phyloP scores from a whole-genome alignment of 2,888 invertebrate species.

The Drosophila pegasa region DNA sequence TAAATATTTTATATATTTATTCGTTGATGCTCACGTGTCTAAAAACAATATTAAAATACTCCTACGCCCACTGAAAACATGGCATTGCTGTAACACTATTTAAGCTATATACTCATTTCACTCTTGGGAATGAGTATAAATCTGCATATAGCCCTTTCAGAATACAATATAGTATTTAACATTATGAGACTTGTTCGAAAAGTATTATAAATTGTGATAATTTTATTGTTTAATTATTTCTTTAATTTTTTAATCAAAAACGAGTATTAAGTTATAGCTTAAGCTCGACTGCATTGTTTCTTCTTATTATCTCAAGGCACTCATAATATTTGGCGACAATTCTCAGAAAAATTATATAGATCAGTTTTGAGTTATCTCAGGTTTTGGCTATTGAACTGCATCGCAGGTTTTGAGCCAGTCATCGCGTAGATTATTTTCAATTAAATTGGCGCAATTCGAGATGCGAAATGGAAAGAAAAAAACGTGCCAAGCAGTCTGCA shows the following conservation, averaged over 20 bases:
- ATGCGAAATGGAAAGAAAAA: conserved; percentile 11
- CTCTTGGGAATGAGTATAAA: too few relatives aligned
- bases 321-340: not conserved
- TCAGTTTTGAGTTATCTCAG: conserved; percentile 17
- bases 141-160: too few relatives aligned
- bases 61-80: too few relatives aligned
- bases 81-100: too few relatives aligned
- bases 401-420: conserved; percentile 7
- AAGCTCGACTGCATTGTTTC: not conserved
- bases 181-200: too few relatives aligned
- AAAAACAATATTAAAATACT: too few relatives aligned
- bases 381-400: conserved; percentile 33
- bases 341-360: not conserved
- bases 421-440: conserved; percentile 3
- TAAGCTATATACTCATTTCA: too few relatives aligned
- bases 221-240: too few relatives aligned
- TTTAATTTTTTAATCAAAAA: not conserved
- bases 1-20: too few relatives aligned
- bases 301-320: not conserved
- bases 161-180: too few relatives aligned
- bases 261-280: not conserved
- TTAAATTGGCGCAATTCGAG: conserved; percentile 13
- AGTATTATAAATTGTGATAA: too few relatives aligned
- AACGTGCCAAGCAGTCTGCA: conserved; percentile 60
- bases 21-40: too few relatives aligned